Percentiles rank a stretch among this genome's conserved stretches.
Evolutionary conservation across 2,113 vertebrate genomes (phyloP).

Genomic region (Colossoma macropomum): DNA sequence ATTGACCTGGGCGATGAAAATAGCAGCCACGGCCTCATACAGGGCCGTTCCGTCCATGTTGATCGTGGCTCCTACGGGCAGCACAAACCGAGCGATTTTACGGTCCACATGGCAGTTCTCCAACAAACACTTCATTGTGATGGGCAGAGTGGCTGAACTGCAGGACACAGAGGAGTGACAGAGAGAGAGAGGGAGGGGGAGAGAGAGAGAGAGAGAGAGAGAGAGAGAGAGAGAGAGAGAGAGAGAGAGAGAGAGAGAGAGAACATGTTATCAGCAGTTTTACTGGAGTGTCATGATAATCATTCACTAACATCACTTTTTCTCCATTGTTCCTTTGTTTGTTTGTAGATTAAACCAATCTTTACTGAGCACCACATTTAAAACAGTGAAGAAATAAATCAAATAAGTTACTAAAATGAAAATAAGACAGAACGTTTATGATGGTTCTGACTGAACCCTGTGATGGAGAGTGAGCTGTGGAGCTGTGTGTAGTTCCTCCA

Average conservation of each 20-base stretch:
- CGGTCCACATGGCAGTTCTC: constrained; percentile 87
- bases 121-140: constrained; percentile 89
- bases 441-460: too few species aligned
- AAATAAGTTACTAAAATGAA: too few species aligned
- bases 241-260: background rate
- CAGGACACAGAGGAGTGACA: background rate
- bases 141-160: constrained; percentile 89
- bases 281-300: too few species aligned
- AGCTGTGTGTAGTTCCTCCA: too few species aligned
- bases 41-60: constrained; percentile 89
- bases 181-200: background rate
- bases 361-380: too few species aligned
- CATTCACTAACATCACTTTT: too few species aligned
- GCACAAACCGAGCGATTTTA: constrained; percentile 84
- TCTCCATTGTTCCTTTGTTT: too few species aligned
- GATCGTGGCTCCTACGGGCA: constrained; percentile 86
- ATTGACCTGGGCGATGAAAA: constrained; percentile 89
- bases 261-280: background rate
- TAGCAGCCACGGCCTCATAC: constrained; percentile 86
- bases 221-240: background rate
- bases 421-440: too few species aligned
- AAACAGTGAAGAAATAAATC: too few species aligned
- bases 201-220: background rate
- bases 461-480: too few species aligned
- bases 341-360: too few species aligned